phyloP scores from a whole-genome alignment of 2,888 invertebrate genomes.

The Xanthorhoe spadicearia region DNA sequence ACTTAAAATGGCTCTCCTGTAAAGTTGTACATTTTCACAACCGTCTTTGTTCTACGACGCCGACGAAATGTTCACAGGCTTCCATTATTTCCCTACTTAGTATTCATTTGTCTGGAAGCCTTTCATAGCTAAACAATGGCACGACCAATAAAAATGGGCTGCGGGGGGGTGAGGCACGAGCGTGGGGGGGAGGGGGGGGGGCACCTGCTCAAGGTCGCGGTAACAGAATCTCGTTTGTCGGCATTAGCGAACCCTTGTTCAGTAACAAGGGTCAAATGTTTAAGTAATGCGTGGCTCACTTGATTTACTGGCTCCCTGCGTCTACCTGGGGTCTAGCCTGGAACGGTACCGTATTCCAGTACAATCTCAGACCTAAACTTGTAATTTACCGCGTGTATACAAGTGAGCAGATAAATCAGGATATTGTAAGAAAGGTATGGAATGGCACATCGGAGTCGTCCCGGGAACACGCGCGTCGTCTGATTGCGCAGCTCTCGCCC shows the following conservation, averaged over 20 bases:
- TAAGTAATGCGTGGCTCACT: slow-evolving; percentile 38
- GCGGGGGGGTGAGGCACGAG: neutral
- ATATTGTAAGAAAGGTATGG: too few relatives aligned
- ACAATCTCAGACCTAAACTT: neutral
- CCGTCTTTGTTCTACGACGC: too few relatives aligned
- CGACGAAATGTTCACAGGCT: neutral
- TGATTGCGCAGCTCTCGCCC: slow-evolving; percentile 26
- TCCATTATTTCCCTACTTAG: slow-evolving; percentile 7
- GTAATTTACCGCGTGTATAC: neutral
- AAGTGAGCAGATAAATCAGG: too few relatives aligned
- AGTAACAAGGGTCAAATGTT: slow-evolving; percentile 37
- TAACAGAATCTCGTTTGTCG: slow-evolving; percentile 30
- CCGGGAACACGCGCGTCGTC: slow-evolving; percentile 21
- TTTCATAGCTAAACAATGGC: slow-evolving; percentile 30
- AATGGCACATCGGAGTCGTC: too few relatives aligned
- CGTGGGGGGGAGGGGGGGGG: neutral
- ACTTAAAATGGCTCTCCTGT: too few relatives aligned
- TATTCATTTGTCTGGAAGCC: slow-evolving; percentile 21
- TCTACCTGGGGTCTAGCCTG: slow-evolving; percentile 19
- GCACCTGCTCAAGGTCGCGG: neutral
- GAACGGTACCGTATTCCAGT: slow-evolving; percentile 14
- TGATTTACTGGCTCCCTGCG: slow-evolving; percentile 33
- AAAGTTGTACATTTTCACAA: too few relatives aligned
- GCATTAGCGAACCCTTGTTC: slow-evolving; percentile 35
- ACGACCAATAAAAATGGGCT: slow-evolving; percentile 10